A percentile compares a stretch with the other conserved stretches of the same genome.
Evolutionary conservation across 2,888 invertebrate genomes (phyloP).

Genomic region (Hecatera dysodea): DNA sequence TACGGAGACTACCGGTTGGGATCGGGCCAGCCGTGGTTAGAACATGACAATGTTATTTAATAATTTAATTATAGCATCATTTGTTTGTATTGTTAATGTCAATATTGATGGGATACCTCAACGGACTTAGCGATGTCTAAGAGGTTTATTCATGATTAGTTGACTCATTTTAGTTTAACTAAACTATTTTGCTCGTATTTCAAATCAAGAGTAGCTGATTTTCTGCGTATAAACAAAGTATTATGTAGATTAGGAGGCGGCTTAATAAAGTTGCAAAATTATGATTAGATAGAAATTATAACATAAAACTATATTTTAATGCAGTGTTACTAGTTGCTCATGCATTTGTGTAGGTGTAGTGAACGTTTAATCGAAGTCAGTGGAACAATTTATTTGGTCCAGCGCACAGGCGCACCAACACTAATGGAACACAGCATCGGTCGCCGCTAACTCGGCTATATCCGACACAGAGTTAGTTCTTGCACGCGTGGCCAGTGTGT

Average conservation of each 20-base stretch:
- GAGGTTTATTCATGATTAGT: constrained; percentile 39
- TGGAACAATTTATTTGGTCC: constrained; percentile 18
- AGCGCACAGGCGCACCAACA: constrained; percentile 6
- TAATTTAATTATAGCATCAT: constrained; percentile 59
- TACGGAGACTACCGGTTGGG: constrained; percentile 68
- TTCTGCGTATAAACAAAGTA: constrained; percentile 31
- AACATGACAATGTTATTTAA: constrained; percentile 68
- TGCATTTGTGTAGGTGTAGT: neutral
- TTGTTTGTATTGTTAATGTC: constrained; percentile 64
- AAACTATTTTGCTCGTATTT: constrained; percentile 35
- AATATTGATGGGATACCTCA: constrained; percentile 58
- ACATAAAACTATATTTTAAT: constrained; percentile 4
- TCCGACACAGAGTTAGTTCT: constrained; percentile 47
- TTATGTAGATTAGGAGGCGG: constrained; percentile 29
- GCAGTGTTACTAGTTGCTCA: neutral
- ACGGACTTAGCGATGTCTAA: constrained; percentile 51
- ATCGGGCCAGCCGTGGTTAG: constrained; percentile 65
- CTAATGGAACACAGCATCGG: constrained; percentile 14
- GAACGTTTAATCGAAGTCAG: constrained; percentile 2
- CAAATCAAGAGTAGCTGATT: constrained; percentile 18
- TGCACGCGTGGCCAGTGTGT: constrained; percentile 61
- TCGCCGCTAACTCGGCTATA: constrained; percentile 10
- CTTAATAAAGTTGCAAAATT: constrained; percentile 25
- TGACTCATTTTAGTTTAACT: constrained; percentile 36
- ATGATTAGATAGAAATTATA: constrained; percentile 5